Evolutionary conservation across 2,888 invertebrate species (phyloP).

Genomic region (Gymnocheta viridis): DNA sequence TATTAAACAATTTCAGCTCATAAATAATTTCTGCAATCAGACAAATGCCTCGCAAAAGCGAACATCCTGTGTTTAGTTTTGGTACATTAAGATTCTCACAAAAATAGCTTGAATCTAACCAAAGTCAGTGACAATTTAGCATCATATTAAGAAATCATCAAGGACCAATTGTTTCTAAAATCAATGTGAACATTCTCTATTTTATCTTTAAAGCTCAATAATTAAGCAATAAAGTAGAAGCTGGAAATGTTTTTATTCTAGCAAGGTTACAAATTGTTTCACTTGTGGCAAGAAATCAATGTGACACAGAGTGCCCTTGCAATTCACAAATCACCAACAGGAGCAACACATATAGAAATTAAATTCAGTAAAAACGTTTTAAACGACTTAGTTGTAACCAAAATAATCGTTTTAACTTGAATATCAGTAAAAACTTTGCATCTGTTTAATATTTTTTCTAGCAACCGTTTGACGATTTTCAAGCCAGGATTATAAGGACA

Average conservation of each 20-base stretch:
- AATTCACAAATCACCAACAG: background rate
- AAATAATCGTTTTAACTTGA: constrained; percentile 49
- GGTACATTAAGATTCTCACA: constrained; percentile 74
- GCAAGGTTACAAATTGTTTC: constrained; percentile 72
- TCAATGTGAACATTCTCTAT: constrained; percentile 1
- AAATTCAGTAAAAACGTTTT: background rate
- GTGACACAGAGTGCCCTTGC: constrained; percentile 74
- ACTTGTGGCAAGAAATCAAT: constrained; percentile 66
- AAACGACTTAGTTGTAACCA: constrained; percentile 58
- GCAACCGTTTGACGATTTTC: constrained; percentile 75
- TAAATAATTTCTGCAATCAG: constrained; percentile 64
- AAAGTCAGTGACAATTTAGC: constrained; percentile 78
- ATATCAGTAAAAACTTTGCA: constrained; percentile 67
- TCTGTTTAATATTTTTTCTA: constrained; percentile 61
- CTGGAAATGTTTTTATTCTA: constrained; percentile 56
- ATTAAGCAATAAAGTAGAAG: constrained; percentile 22
- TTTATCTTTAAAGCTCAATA: constrained; percentile 63
- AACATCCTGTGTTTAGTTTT: constrained; percentile 73
- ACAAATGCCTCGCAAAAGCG: constrained; percentile 74
- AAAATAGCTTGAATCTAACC: constrained; percentile 79
- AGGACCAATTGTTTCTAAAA: background rate
- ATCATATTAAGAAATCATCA: constrained; percentile 73
- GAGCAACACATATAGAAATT: background rate
- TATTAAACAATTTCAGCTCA: background rate
- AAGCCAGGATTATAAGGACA: constrained; percentile 61